Percentiles rank a stretch among this genome's conserved stretches.
These are phyloP conservation scores for Atherinomorus stipes DNA, from an alignment of 2,113 vertebrate species.

Conservation along the genomic window DNA sequence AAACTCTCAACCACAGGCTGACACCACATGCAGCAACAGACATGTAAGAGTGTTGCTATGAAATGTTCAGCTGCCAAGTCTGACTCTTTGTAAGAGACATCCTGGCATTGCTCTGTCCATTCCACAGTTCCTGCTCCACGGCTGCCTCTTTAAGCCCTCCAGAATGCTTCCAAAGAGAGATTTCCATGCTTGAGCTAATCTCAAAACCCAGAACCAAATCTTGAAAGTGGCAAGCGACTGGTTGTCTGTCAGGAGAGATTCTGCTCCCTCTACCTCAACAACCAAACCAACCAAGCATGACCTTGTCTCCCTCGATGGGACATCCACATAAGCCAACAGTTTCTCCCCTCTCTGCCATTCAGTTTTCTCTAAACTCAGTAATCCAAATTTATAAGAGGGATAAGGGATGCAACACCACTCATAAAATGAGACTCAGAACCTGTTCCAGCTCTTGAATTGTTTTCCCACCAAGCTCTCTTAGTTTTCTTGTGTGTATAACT, in stretches of 20 bases:
- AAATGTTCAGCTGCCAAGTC: slow-evolving; percentile 20
- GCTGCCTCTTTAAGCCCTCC: slow-evolving; percentile 63
- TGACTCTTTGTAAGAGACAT: slow-evolving; percentile 14
- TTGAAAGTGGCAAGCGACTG: slow-evolving; percentile 62
- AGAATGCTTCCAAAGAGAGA: slow-evolving; percentile 66
- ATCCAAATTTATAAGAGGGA: slow-evolving; percentile 66
- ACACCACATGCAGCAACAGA: slow-evolving; percentile 5
- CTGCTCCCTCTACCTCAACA: slow-evolving; percentile 73
- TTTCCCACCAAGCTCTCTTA: slow-evolving; percentile 35
- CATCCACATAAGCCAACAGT: slow-evolving; percentile 47
- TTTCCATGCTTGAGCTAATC: slow-evolving; percentile 76
- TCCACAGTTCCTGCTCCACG: slow-evolving; percentile 43
- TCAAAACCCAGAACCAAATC: slow-evolving; percentile 75
- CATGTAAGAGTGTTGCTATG: slow-evolving; percentile 13
- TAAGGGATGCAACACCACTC: slow-evolving; percentile 48
- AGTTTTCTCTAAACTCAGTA: slow-evolving; percentile 49
- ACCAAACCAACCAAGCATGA: slow-evolving; percentile 64
- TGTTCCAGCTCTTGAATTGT: slow-evolving; percentile 52
- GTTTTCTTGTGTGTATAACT: slow-evolving; percentile 22
- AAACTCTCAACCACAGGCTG: not conserved
- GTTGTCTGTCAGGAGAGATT: slow-evolving; percentile 71
- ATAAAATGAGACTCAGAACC: slow-evolving; percentile 42
- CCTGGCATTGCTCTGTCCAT: slow-evolving; percentile 39
- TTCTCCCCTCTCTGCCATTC: slow-evolving; percentile 44
- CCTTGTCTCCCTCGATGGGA: slow-evolving; percentile 51